A percentile compares a stretch with the other conserved stretches of the same genome.
Evolutionary conservation across 2,113 vertebrate species (phyloP).

Genomic region (Apeltes quadracus): DNA sequence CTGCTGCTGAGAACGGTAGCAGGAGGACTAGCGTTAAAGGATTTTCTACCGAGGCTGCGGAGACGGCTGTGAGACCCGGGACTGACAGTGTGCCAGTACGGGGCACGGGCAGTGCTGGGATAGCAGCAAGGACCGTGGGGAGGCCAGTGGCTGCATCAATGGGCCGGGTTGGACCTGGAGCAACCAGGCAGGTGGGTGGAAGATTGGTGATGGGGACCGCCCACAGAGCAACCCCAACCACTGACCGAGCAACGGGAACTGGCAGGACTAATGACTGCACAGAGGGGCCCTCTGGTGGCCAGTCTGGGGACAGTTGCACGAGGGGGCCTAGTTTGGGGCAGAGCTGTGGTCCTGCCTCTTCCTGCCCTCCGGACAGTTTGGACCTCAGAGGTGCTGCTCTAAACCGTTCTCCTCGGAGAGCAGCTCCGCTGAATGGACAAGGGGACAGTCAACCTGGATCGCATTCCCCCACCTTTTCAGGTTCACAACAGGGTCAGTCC

Average conservation of each 20-base stretch:
- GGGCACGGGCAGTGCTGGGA: conserved; percentile 13
- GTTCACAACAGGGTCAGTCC: conserved; percentile 62
- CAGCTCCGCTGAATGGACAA: conserved; percentile 5
- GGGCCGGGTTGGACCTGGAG: conserved; percentile 38
- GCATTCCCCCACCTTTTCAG: conserved; percentile 3
- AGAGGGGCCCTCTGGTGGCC: conserved; percentile 2
- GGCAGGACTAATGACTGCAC: conserved; percentile 14
- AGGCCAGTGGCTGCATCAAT: conserved; percentile 25
- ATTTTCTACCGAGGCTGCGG: conserved; percentile 9
- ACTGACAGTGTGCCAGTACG: conserved; percentile 37
- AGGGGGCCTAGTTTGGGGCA: neutral
- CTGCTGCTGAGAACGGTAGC: conserved; percentile 83
- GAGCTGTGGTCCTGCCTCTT: neutral
- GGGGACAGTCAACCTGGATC: conserved; percentile 8
- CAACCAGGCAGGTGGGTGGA: conserved; percentile 2
- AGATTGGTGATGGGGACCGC: conserved; percentile 1
- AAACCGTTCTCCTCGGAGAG: conserved; percentile 2
- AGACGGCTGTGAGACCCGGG: neutral
- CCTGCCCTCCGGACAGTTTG: neutral
- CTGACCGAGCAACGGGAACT: conserved; percentile 20
- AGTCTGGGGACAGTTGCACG: neutral
- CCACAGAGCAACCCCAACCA: conserved; percentile 11
- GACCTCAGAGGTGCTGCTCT: conserved; percentile 3
- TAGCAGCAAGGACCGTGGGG: conserved; percentile 8
- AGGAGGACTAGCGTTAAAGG: conserved; percentile 58